Base-by-base conservation (phyloP, 2,888 invertebrate genomes). In the Punctoribates punctum region DNA sequence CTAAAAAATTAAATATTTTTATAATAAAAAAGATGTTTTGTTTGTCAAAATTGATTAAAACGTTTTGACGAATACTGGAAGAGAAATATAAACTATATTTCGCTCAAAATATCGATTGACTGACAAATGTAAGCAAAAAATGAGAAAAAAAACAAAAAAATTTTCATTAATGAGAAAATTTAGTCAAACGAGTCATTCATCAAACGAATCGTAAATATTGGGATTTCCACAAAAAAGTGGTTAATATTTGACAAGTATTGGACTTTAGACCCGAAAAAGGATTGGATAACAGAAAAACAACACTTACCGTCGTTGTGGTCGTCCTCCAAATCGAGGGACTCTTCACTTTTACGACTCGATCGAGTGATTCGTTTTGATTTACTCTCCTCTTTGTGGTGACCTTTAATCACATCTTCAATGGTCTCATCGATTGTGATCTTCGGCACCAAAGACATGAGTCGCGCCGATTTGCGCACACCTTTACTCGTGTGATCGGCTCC, bases 331-430 rank as follows among this genome's bases (percentile, higher is more conserved):
- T 75, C 65, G 15, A 60, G 9, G 8, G 38, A 78, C 23, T 80
- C 80, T 75, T 80, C 80, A 75, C 79, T 79, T 9, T 77, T 77
- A 34, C 79, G 75, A 70, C 60, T 78, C 15, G 79, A 77, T 74
- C 79, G 75, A 13, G 79, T 78, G 65, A 80, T 75, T 27, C 80
- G 73, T 34, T 77, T 77, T 8, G 54, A 70, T 62, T 60, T 77
- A 76, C 48, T 51, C 75, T 78, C 38, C 73, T 78, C 77, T 76
- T 76, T 54, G 23, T 70, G 62, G n/a, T 27, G 67, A 20, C 91
- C 90, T 80, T 92, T 89, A 1, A 93, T 89, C 0, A 94, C 93
- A 82, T 95, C 94, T 80, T 96, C 95, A 79, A 94, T 94, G 17
- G 92, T 89, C 81, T 93, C 94, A 82, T 96, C 95, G 13, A 93